Percentiles rank a stretch among this genome's conserved stretches.
phyloP scores from a whole-genome alignment of 2,797 vertebrate genomes.

The Xenentodon cancila region DNA sequence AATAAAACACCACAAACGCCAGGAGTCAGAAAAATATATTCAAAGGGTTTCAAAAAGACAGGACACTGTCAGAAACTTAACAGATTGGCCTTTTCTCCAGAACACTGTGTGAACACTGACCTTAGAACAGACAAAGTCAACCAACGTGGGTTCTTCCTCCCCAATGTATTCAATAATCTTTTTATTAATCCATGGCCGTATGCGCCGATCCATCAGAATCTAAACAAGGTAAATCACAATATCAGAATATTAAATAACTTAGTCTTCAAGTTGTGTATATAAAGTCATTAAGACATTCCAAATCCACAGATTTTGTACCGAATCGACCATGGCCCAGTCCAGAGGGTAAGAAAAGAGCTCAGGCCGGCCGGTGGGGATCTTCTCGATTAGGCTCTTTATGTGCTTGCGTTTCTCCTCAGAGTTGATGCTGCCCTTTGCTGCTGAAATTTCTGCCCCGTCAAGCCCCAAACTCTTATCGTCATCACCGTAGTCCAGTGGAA shows the following conservation, averaged over 20 bases:
- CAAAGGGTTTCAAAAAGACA: neutral
- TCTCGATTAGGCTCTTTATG: slow-evolving; percentile 98
- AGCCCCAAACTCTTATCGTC: slow-evolving; percentile 90
- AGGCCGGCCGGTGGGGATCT: slow-evolving; percentile 96
- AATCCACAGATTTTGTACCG: slow-evolving; percentile 61
- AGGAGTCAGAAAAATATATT: neutral
- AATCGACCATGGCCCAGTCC: slow-evolving; percentile 89
- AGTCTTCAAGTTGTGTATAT: neutral
- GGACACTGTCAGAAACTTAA: neutral
- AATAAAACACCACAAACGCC: neutral
- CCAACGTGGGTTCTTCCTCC: slow-evolving; percentile 96
- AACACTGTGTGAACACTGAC: slow-evolving; percentile 65
- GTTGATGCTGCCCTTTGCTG: slow-evolving; percentile 89
- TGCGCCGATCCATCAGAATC: slow-evolving; percentile 97
- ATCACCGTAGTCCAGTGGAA: slow-evolving; percentile 96
- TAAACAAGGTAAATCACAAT: slow-evolving; percentile 63
- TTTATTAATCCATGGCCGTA: slow-evolving; percentile 99
- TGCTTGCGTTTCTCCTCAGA: slow-evolving; percentile 99
- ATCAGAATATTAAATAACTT: slow-evolving; percentile 1
- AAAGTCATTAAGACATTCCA: too few relatives aligned
- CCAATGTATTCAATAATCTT: slow-evolving; percentile 99
- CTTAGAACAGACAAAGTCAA: slow-evolving; percentile 99
- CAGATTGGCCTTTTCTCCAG: too few relatives aligned
- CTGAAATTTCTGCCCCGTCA: slow-evolving; percentile 73
- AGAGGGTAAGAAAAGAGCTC: slow-evolving; percentile 98